A percentile compares a stretch with the other conserved stretches of the same genome.
Conservation (phyloP, 1,140 invertebrate genomes). For the Papilio dardanus region DNA sequence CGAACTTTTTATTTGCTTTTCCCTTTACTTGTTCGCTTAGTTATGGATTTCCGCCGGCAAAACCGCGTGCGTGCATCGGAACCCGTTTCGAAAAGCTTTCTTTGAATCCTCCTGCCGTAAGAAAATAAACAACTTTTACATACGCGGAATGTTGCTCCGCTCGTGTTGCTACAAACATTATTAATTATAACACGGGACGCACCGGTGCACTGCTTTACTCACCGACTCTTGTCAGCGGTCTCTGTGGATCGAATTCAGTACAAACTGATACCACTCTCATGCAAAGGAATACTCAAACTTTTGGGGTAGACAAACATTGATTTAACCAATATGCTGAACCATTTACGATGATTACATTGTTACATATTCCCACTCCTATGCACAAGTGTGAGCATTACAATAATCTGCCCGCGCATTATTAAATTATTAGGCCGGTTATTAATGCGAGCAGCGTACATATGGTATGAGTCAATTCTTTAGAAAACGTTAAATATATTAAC, state of each 20-base stretch:
- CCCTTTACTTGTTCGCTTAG: conserved; percentile 46
- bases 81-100: conserved; percentile 36
- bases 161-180: conserved; percentile 8
- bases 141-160: conserved; percentile 17
- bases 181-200: conserved; percentile 16
- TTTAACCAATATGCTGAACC: neutral
- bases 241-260: neutral
- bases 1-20: conserved; percentile 49
- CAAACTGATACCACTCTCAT: neutral
- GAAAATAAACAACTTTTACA: conserved; percentile 36
- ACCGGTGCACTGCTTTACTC: neutral
- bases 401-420: conserved; percentile 3
- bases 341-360: neutral
- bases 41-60: conserved; percentile 56
- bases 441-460: neutral
- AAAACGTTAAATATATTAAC: conserved; percentile 61
- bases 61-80: conserved; percentile 45
- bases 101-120: conserved; percentile 35
- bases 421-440: conserved; percentile 3
- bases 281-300: neutral
- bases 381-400: neutral
- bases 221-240: neutral
- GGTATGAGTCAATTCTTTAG: conserved; percentile 47
- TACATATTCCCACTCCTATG: neutral
- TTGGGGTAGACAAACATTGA: neutral